These are phyloP conservation scores for Cygnus buccinator DNA, from an alignment of 2,113 vertebrate genomes.

Conservation along the genomic window DNA sequence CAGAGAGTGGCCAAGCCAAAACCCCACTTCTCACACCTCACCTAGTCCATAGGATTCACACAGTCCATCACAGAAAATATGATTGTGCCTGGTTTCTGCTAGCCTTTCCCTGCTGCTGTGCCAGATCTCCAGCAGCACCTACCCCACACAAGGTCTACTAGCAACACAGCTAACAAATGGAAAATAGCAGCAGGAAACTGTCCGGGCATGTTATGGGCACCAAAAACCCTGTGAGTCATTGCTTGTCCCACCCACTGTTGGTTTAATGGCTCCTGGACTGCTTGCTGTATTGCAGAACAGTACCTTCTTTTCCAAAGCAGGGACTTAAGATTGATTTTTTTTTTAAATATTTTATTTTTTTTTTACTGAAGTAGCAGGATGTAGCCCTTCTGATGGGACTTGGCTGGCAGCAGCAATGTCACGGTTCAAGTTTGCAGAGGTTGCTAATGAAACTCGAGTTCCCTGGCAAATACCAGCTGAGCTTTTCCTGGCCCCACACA, in stretches of 20 bases:
- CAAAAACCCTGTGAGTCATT: not conserved
- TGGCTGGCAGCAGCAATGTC: not conserved
- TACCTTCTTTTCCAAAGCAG: not conserved
- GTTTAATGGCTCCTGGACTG: not conserved
- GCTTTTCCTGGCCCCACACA: not conserved
- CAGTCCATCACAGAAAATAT: rapidly evolving
- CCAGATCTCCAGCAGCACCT: not conserved
- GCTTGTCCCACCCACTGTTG: not conserved
- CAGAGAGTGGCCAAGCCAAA: not conserved
- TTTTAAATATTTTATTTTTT: not conserved
- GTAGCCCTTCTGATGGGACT: not conserved
- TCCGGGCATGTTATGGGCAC: not conserved
- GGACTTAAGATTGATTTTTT: not conserved
- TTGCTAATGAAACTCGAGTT: not conserved
- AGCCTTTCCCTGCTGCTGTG: not conserved
- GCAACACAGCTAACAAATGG: not conserved
- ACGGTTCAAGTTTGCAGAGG: not conserved
- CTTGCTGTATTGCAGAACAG: not conserved
- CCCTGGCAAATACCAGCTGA: not conserved
- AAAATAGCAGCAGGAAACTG: not conserved
- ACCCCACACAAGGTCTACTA: not conserved
- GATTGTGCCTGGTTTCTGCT: not conserved
- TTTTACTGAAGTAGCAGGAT: not conserved
- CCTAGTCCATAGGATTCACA: rapidly evolving
- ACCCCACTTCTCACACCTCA: not conserved